Base-by-base conservation (phyloP, 2,797 vertebrate species). In the Acanthis flammea region DNA sequence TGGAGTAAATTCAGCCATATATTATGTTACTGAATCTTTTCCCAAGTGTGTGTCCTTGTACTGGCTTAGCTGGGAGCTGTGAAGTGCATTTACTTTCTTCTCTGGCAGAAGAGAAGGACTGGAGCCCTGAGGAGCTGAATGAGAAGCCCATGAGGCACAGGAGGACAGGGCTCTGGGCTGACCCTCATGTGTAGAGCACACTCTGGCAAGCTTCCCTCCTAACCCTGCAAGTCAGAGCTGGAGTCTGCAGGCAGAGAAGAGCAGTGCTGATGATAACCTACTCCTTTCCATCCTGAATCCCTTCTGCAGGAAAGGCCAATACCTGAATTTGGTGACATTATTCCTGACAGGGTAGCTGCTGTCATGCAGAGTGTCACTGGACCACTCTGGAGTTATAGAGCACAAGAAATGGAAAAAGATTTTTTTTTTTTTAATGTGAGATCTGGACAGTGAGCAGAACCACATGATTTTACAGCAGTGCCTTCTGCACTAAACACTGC, bases 131-230 rank as follows among this genome's bases (percentile, higher is more conserved):
- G 68, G 31, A 54, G 19, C 41, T 41, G 45, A 18, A 7, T 25
- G 54, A 79, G n/a, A 41, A 72, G 15, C 6, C 4, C 5, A 4
- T 19, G 50, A 25, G 24, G 9, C 5, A 3, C 5, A 14, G 23
- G 2, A 5, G 19, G 35, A 9, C 17, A 13, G 58, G 31, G 12
- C 33, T 27, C 33, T 24, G 16, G 31, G 39, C 33, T 68, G 28
- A 22, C 37, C 7, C 4, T 28, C 2, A 0, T 2, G 2, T 7
- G 5, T 5, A 62, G 31, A 60, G 51, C 21, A 37, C 45, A 4
- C 6, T 19, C 9, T 41, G 35, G 23, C 17, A 19, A 35, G 51
- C 10, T 51, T 60, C 41, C 14, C 30, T 44, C 31, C 4, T 8
- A 3, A 17, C 21, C 22, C 11, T 47, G 6, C 25, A 11, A 22